phyloP scores from a whole-genome alignment of 2,888 invertebrate genomes.

The Tetragonula carbonaria region DNA sequence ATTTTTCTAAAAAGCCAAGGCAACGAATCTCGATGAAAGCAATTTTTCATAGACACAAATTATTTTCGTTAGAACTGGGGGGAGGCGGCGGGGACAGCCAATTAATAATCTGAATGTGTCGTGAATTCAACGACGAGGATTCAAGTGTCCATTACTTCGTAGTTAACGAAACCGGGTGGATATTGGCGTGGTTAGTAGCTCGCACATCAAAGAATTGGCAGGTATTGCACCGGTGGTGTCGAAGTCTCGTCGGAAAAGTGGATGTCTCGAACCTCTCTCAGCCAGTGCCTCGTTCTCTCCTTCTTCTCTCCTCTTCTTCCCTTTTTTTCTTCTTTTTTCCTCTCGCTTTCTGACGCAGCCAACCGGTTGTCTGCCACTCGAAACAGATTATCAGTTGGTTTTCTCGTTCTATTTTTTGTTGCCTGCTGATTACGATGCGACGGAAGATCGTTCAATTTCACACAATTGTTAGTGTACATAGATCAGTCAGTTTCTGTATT shows the following conservation, averaged over 20 bases:
- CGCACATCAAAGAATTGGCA: constrained; percentile 6
- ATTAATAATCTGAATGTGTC: constrained; percentile 20
- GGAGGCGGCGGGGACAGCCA: not conserved
- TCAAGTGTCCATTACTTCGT: not conserved
- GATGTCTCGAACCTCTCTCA: not conserved
- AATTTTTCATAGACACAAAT: not conserved
- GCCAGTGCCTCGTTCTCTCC: not conserved
- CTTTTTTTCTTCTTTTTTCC: no score
- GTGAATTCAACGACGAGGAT: not conserved
- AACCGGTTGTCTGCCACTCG: not conserved
- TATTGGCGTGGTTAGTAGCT: constrained; percentile 1
- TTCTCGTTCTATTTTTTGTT: not conserved
- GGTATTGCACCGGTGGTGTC: constrained; percentile 7
- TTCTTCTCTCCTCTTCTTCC: not conserved
- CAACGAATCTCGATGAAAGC: not conserved
- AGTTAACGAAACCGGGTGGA: constrained; percentile 5
- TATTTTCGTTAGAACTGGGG: not conserved
- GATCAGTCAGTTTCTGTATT: not conserved
- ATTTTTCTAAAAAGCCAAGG: not conserved
- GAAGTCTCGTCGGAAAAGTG: not conserved
- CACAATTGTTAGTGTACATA: no score
- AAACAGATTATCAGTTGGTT: constrained; percentile 16
- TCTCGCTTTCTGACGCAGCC: not conserved
- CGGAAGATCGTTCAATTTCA: not conserved
- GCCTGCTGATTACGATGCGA: not conserved